Percentiles rank a stretch among this genome's conserved stretches.
Evolutionary conservation across 2,888 invertebrate genomes (phyloP).

Genomic region (Phengaris arion): DNA sequence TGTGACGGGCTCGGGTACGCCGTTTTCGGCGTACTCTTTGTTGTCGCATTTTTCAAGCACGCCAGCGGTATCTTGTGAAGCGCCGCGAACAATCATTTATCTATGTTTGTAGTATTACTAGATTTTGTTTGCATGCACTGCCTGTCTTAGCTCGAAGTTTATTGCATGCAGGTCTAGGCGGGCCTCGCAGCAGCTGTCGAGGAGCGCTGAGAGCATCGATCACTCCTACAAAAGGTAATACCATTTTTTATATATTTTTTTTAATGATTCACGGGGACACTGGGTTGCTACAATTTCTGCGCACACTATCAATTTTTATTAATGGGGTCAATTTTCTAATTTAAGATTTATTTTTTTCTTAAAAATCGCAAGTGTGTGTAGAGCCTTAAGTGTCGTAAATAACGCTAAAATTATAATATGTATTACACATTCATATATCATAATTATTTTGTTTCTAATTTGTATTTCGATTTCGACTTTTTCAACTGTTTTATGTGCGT

Average conservation of each 20-base stretch:
- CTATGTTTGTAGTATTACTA: not conserved
- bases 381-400: not conserved
- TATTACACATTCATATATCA: not conserved
- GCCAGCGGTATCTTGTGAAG: too few relatives aligned
- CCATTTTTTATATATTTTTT: constrained; percentile 29
- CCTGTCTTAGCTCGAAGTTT: constrained; percentile 76
- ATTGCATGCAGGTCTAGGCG: constrained; percentile 89
- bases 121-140: constrained; percentile 63
- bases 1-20: too few relatives aligned
- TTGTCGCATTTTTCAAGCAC: too few relatives aligned
- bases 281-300: not conserved
- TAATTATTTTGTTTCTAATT: not conserved
- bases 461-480: not conserved
- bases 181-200: constrained; percentile 89
- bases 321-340: not conserved
- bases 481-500: not conserved
- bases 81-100: too few relatives aligned
- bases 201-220: constrained; percentile 83
- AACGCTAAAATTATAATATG: not conserved
- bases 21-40: too few relatives aligned
- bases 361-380: constrained; percentile 27
- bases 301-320: not conserved
- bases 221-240: constrained; percentile 80
- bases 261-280: not conserved
- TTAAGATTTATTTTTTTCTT: not conserved